phyloP scores from a whole-genome alignment of 2,888 invertebrate species.

The Neoscelio sp. region DNA sequence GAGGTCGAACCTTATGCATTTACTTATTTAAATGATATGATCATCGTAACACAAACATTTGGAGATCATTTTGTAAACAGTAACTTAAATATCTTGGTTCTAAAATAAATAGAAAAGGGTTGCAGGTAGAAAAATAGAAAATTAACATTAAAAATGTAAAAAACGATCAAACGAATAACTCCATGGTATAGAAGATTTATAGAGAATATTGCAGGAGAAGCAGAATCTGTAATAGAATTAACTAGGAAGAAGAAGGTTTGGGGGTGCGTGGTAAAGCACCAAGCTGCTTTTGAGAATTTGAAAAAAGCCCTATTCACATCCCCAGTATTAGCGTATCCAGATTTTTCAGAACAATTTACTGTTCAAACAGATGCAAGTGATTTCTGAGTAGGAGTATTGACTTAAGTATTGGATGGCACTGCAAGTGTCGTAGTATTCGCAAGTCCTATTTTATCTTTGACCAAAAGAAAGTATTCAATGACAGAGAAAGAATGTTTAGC shows the following conservation, averaged over 20 bases:
- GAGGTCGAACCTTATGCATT: too few relatives aligned
- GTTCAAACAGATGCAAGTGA: conserved; percentile 55
- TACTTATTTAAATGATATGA: too few relatives aligned
- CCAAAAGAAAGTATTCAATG: conserved; percentile 42
- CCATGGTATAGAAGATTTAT: conserved; percentile 74
- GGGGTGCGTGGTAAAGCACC: conserved; percentile 27
- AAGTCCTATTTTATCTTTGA: conserved; percentile 21
- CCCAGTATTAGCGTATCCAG: conserved; percentile 30
- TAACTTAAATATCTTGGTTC: too few relatives aligned
- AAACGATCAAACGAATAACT: too few relatives aligned
- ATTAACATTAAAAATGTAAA: too few relatives aligned
- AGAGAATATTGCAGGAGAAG: conserved; percentile 53
- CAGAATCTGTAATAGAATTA: conserved; percentile 35
- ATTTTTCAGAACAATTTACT: conserved; percentile 15
- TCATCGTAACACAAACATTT: too few relatives aligned
- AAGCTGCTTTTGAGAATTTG: conserved; percentile 10
- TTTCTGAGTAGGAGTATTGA: conserved; percentile 43
- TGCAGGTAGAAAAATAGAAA: too few relatives aligned
- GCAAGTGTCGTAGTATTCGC: conserved; percentile 45
- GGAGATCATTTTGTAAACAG: too few relatives aligned
- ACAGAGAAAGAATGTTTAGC: conserved; percentile 60
- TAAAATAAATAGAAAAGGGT: too few relatives aligned
- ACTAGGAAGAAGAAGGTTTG: conserved; percentile 32
- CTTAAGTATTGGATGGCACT: conserved; percentile 20
- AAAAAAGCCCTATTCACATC: not conserved